Evolutionary conservation across 1,140 invertebrate species (phyloP).

Genomic region (Aphelenchoides besseyi): DNA sequence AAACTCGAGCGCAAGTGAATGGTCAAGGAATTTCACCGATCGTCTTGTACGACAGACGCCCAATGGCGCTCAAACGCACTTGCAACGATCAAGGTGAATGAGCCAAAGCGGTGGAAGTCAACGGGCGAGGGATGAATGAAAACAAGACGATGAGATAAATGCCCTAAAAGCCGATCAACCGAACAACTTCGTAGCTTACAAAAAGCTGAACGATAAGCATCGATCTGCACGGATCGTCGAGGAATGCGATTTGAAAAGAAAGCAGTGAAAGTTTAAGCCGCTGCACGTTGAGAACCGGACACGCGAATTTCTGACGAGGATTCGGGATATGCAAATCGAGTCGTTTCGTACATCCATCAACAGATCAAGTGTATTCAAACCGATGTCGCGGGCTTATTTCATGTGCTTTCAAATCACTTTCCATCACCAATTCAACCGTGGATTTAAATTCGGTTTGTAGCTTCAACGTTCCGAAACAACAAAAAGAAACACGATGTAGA

Average conservation of each 20-base stretch:
- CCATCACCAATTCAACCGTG: no score
- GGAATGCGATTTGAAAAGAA: neutral
- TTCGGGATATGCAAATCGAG: neutral
- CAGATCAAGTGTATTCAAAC: neutral
- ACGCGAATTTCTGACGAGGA: neutral
- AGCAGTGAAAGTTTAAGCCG: constrained; percentile 1
- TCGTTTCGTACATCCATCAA: neutral
- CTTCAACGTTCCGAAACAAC: no score
- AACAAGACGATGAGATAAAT: constrained; percentile 3
- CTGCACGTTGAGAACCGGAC: neutral
- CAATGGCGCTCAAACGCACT: neutral
- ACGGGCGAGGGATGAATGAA: neutral
- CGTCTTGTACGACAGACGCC: no score
- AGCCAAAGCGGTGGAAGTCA: no score
- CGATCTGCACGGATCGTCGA: neutral
- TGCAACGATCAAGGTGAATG: constrained; percentile 1
- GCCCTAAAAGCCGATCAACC: neutral
- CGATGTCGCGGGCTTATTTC: neutral
- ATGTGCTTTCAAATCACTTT: neutral
- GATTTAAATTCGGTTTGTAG: no score
- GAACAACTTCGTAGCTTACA: neutral
- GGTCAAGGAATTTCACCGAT: neutral
- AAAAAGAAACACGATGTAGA: no score
- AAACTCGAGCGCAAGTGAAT: constrained; percentile 3
- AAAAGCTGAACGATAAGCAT: neutral